These are phyloP conservation scores for Odontomyia ornata DNA, from an alignment of 2,888 invertebrate species.

Conservation along the genomic window DNA sequence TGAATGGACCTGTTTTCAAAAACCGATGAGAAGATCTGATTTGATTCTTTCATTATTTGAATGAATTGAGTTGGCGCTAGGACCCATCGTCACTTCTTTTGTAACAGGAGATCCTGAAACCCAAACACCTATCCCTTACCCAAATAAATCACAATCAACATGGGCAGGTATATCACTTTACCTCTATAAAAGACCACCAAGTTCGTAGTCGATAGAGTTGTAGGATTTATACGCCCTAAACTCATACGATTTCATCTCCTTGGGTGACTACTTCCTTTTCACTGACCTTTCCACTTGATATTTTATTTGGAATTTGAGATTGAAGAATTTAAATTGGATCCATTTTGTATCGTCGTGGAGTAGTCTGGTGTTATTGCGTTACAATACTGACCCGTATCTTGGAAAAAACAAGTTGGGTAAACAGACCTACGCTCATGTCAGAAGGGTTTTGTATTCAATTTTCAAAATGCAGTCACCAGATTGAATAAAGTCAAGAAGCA, in stretches of 20 bases:
- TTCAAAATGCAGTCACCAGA: no score
- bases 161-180: constrained; percentile 40
- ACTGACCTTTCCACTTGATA: constrained; percentile 34
- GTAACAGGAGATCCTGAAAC: constrained; percentile 22
- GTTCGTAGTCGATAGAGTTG: constrained; percentile 35
- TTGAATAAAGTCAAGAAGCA: no score
- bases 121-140: constrained; percentile 1
- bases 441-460: no score
- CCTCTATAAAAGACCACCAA: constrained; percentile 37
- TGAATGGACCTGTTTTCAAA: no score
- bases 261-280: constrained; percentile 22
- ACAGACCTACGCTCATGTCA: no score
- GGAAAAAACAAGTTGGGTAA: no score
- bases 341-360: no score
- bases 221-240: neutral
- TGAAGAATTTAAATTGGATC: neutral
- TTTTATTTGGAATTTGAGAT: constrained; percentile 27
- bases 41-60: constrained; percentile 2
- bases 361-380: no score
- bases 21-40: no score
- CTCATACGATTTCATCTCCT: neutral
- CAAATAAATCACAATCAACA: constrained; percentile 34
- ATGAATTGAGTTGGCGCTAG: constrained; percentile 23
- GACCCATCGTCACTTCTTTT: neutral
- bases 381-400: no score